phyloP scores from a whole-genome alignment of 1,140 invertebrate species.

The Babylonia areolata region DNA sequence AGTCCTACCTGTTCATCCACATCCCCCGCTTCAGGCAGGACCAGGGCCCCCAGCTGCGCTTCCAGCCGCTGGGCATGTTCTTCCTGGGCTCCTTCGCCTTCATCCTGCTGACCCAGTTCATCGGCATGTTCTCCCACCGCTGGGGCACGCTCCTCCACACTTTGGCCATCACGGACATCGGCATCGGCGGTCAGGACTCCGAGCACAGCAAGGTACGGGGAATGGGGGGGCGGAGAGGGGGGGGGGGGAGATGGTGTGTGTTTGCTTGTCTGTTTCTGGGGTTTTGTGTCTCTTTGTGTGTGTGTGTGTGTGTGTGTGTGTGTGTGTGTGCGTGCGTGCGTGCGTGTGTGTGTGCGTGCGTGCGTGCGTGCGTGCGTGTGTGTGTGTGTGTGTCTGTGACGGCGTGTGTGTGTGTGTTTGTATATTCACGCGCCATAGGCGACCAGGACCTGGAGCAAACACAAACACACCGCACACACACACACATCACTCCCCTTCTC shows the following conservation, averaged over 20 bases:
- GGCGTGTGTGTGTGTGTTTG: no score
- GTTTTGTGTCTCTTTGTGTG: conserved; percentile 13
- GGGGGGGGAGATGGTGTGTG: not conserved
- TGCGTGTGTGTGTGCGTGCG: conserved; percentile 17
- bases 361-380: conserved; percentile 1
- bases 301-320: conserved; percentile 23
- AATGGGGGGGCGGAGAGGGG: not conserved
- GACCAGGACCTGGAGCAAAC: no score
- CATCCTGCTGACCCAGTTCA: conserved; percentile 76
- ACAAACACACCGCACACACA: no score
- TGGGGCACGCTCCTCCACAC: conserved; percentile 99
- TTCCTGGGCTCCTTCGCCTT: conserved; percentile 77
- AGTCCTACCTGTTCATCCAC: conserved; percentile 86
- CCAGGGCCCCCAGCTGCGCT: conserved; percentile 50
- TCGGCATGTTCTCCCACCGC: conserved; percentile 78
- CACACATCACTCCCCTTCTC: no score
- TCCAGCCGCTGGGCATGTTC: conserved; percentile 76
- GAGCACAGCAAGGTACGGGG: conserved; percentile 61
- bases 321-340: not conserved
- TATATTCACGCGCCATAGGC: no score
- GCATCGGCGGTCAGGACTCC: conserved; percentile 52
- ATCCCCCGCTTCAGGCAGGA: conserved; percentile 60
- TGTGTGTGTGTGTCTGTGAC: not conserved
- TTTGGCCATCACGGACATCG: conserved; percentile 87
- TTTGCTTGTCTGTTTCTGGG: not conserved